Percentiles rank a stretch among this genome's conserved stretches.
Evolutionary conservation across 2,113 vertebrate genomes (phyloP).

Genomic region (Riparia riparia): DNA sequence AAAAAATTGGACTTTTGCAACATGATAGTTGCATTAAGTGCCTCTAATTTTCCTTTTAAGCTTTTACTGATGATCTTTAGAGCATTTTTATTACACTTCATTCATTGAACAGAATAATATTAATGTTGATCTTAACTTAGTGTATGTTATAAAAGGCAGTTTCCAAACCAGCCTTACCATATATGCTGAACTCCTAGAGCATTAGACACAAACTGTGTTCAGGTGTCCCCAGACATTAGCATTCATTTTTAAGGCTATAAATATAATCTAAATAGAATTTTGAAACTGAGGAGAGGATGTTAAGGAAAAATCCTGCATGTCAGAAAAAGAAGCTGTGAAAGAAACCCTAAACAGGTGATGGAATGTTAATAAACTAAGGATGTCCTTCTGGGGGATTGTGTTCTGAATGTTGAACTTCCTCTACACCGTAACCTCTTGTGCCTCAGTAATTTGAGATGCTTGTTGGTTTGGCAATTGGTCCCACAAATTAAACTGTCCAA

Average conservation of each 20-base stretch:
- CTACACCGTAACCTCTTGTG: not conserved
- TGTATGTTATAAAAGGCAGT: not conserved
- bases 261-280: not conserved
- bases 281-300: not conserved
- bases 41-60: conserved; percentile 10
- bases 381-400: not conserved
- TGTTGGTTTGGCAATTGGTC: conserved; percentile 55
- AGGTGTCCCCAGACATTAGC: not conserved
- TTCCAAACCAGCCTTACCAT: not conserved
- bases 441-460: conserved; percentile 18
- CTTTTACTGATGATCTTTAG: not conserved
- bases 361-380: not conserved
- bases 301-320: not conserved
- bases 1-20: not conserved
- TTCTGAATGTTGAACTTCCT: not conserved
- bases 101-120: not conserved
- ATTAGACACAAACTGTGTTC: not conserved
- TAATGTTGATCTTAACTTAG: not conserved
- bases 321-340: not conserved
- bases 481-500: conserved; percentile 54
- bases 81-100: not conserved
- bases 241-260: not conserved
- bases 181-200: not conserved
- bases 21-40: not conserved
- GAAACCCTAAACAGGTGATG: not conserved